These are phyloP conservation scores for Apomyelois bistriatella DNA, from an alignment of 2,888 invertebrate species.

Conservation along the genomic window DNA sequence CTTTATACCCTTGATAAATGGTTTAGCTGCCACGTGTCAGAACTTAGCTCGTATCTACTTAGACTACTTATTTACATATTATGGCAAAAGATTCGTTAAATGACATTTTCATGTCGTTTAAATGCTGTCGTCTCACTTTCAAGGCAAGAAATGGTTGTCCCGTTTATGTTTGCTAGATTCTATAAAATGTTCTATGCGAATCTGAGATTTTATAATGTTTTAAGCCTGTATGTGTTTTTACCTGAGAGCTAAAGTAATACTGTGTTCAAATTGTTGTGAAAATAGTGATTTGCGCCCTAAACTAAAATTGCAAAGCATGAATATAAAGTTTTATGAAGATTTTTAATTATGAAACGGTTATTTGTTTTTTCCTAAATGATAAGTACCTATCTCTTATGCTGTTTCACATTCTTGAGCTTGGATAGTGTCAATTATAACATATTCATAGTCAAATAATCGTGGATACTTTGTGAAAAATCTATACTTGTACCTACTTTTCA, in stretches of 20 bases:
- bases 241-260: background rate
- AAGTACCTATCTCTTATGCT: background rate
- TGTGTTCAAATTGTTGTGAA: slow-evolving; percentile 5
- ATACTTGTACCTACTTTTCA: too few relatives aligned
- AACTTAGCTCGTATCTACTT: background rate
- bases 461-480: background rate
- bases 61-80: slow-evolving; percentile 14
- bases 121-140: slow-evolving; percentile 60
- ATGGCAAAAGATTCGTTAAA: slow-evolving; percentile 13
- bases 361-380: background rate
- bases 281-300: background rate
- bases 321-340: background rate
- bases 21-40: background rate
- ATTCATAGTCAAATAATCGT: slow-evolving; percentile 1
- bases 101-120: slow-evolving; percentile 21
- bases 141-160: slow-evolving; percentile 60
- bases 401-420: slow-evolving; percentile 10
- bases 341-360: too few relatives aligned
- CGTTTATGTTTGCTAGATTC: slow-evolving; percentile 41
- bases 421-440: slow-evolving; percentile 12
- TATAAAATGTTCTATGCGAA: slow-evolving; percentile 15
- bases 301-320: background rate
- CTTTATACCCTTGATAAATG: slow-evolving; percentile 18
- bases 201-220: background rate
- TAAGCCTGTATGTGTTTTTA: background rate